phyloP scores from a whole-genome alignment of 1,140 invertebrate species.

The Riptortus pedestris region DNA sequence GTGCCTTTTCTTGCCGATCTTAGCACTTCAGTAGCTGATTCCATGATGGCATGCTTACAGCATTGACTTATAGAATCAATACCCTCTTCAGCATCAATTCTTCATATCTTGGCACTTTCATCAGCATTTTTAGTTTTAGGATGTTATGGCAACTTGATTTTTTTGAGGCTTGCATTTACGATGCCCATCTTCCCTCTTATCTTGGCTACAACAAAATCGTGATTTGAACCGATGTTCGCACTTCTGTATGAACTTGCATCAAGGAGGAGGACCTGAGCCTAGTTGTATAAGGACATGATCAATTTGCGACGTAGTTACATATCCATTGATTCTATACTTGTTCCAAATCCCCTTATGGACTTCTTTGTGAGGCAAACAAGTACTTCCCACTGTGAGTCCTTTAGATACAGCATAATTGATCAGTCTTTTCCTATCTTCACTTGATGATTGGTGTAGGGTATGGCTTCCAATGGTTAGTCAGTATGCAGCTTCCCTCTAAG shows the following conservation, averaged over 20 bases:
- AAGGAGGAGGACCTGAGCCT: background rate
- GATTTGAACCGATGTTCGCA: background rate
- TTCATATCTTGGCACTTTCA: background rate
- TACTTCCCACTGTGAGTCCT: slow-evolving; percentile 20
- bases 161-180: background rate
- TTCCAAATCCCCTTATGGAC: slow-evolving; percentile 31
- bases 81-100: background rate
- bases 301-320: background rate
- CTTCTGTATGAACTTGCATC: background rate
- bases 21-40: no score
- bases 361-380: slow-evolving; percentile 29
- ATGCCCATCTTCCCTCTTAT: background rate
- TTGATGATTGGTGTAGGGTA: slow-evolving; percentile 25
- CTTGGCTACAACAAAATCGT: background rate
- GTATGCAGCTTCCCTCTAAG: slow-evolving; percentile 9
- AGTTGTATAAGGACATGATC: slow-evolving; percentile 4
- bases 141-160: background rate
- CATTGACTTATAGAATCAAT: background rate
- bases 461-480: slow-evolving; percentile 21
- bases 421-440: slow-evolving; percentile 29
- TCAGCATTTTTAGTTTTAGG: background rate
- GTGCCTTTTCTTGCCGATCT: no score
- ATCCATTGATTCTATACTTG: no score
- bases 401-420: slow-evolving; percentile 21
- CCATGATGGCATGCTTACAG: background rate